phyloP scores from a whole-genome alignment of 1,140 invertebrate species.

The Diorhabda carinulata region DNA sequence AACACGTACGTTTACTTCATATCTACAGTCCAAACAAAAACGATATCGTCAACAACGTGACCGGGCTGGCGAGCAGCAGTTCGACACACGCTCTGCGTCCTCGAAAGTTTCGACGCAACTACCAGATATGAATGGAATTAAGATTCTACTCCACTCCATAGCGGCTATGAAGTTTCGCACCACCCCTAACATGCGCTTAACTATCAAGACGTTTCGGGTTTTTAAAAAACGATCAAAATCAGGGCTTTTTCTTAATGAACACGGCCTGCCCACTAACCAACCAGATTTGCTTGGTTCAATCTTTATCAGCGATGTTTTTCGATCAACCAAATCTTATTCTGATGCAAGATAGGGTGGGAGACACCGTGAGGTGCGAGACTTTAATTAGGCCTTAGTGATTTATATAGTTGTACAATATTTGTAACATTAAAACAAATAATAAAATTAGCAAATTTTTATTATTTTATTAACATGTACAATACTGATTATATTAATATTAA shows the following conservation, averaged over 20 bases:
- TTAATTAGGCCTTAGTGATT: background rate
- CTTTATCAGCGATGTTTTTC: conserved; percentile 29
- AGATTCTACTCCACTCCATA: background rate
- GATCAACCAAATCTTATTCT: conserved; percentile 27
- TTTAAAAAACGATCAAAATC: conserved; percentile 40
- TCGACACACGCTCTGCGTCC: conserved; percentile 24
- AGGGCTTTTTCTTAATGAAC: conserved; percentile 42
- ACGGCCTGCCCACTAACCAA: conserved; percentile 42
- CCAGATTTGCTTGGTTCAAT: conserved; percentile 36
- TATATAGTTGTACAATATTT: background rate
- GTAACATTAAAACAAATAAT: too few species aligned
- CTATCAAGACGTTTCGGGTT: conserved; percentile 33
- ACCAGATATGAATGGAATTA: conserved; percentile 16
- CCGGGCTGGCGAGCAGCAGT: conserved; percentile 22
- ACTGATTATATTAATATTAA: too few species aligned
- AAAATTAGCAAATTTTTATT: too few species aligned
- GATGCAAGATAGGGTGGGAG: background rate
- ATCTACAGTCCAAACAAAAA: conserved; percentile 13
- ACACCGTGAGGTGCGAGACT: too few species aligned
- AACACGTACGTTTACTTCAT: conserved; percentile 4
- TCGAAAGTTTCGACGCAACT: conserved; percentile 29
- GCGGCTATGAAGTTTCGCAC: conserved; percentile 20
- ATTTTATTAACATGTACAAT: too few species aligned
- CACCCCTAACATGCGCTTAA: conserved; percentile 36
- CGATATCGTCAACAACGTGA: conserved; percentile 36